phyloP scores from a whole-genome alignment of 2,888 invertebrate species.

The Caenorhabditis becei region DNA sequence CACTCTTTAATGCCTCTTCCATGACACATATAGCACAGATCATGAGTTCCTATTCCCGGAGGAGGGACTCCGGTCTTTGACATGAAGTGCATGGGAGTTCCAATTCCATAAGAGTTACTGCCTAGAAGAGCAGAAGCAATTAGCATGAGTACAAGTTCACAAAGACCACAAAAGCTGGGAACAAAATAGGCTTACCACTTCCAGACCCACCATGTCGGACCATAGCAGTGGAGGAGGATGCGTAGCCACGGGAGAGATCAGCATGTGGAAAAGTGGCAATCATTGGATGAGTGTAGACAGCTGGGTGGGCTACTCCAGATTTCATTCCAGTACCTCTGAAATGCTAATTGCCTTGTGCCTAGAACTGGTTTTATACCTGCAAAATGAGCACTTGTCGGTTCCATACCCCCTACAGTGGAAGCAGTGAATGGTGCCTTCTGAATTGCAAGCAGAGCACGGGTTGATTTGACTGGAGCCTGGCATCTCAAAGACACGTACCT shows the following conservation, averaged over 20 bases:
- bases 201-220: slow-evolving; percentile 65
- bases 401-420: slow-evolving; percentile 81
- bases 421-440: slow-evolving; percentile 79
- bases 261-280: slow-evolving; percentile 80
- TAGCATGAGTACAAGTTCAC: too few relatives aligned
- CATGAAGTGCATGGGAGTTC: slow-evolving; percentile 81
- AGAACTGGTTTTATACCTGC: slow-evolving; percentile 65
- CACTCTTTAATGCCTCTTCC: slow-evolving; percentile 79
- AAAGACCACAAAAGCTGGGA: too few relatives aligned
- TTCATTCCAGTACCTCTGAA: slow-evolving; percentile 82
- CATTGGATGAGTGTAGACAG: slow-evolving; percentile 81
- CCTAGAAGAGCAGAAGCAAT: slow-evolving; percentile 16
- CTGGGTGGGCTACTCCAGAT: slow-evolving; percentile 81
- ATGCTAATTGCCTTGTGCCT: neutral
- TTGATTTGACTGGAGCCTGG: slow-evolving; percentile 76
- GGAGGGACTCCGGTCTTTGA: slow-evolving; percentile 81
- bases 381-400: slow-evolving; percentile 80
- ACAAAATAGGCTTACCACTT: slow-evolving; percentile 54
- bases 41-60: slow-evolving; percentile 80
- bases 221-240: slow-evolving; percentile 77
- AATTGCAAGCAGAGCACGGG: slow-evolving; percentile 76
- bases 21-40: slow-evolving; percentile 81
- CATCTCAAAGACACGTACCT: slow-evolving; percentile 79
- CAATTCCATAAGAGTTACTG: slow-evolving; percentile 77
- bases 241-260: slow-evolving; percentile 77